These are phyloP conservation scores for Pachyramphus minor DNA, from an alignment of 2,113 vertebrate genomes.

Conservation along the genomic window DNA sequence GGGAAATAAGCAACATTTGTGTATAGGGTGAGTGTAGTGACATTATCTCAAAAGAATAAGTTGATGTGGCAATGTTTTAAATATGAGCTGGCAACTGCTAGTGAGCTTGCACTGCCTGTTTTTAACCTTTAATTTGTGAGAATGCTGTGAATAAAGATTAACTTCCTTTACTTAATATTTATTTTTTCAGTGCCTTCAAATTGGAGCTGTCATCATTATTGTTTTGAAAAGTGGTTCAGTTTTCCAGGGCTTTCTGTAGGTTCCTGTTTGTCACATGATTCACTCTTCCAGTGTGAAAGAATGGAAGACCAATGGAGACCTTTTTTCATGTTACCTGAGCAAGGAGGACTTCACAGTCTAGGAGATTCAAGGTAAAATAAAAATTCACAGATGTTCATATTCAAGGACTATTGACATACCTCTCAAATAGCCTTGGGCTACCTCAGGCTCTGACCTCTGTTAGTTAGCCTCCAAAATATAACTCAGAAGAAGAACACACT, in stretches of 20 bases:
- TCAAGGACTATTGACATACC: not conserved
- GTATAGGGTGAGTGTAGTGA: constrained; percentile 10
- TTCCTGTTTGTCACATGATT: not conserved
- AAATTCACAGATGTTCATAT: not conserved
- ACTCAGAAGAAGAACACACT: not conserved
- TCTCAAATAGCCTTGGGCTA: not conserved
- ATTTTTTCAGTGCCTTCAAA: constrained; percentile 11
- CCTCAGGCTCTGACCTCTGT: not conserved
- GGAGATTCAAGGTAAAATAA: not conserved
- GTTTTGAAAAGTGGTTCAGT: not conserved
- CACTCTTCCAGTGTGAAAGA: not conserved
- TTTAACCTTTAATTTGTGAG: constrained; percentile 58
- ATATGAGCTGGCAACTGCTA: constrained; percentile 38
- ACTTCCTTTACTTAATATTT: constrained; percentile 42
- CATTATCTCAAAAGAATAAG: constrained; percentile 45
- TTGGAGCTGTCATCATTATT: not conserved
- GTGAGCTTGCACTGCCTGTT: not conserved
- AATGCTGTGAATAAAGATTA: constrained; percentile 44
- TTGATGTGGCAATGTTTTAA: constrained; percentile 59
- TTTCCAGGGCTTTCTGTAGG: not conserved
- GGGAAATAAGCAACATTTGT: constrained; percentile 2
- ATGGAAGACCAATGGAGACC: not conserved
- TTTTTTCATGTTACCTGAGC: fast-evolving
- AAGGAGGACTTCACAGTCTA: not conserved
- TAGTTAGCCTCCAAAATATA: not conserved